Percentiles rank a stretch among this genome's conserved stretches.
Conservation (phyloP, 2,113 vertebrate genomes). For the Oriolus oriolus region DNA sequence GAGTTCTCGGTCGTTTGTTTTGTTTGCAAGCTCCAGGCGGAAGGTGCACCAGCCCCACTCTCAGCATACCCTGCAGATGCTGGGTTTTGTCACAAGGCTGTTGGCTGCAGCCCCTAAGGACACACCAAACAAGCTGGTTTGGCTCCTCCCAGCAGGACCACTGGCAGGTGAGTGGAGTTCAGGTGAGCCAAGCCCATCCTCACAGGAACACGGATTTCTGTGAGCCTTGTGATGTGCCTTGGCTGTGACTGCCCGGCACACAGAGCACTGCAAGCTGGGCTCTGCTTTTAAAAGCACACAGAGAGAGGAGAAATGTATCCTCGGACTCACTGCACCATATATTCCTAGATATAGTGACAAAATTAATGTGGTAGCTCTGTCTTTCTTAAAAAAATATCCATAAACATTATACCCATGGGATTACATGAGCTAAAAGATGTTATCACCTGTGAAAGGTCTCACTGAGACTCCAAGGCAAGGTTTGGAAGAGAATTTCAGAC, state of each 20-base stretch:
- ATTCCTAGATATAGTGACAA: background rate
- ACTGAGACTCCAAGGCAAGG: background rate
- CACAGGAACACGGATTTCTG: background rate
- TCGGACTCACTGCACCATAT: background rate
- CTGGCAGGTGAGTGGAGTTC: background rate
- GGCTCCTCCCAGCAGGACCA: background rate
- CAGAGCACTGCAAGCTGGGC: background rate
- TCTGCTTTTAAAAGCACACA: background rate
- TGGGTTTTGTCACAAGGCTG: background rate
- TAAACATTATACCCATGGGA: background rate
- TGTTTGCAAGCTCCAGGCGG: background rate
- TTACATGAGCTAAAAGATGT: background rate
- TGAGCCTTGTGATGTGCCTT: background rate
- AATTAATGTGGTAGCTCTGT: background rate
- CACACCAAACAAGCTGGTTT: fast-evolving
- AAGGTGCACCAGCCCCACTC: fast-evolving
- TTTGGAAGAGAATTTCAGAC: background rate
- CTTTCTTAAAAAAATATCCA: background rate
- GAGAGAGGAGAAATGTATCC: background rate
- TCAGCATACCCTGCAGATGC: background rate
- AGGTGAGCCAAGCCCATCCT: background rate
- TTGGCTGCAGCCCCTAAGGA: background rate
- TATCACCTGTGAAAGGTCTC: background rate
- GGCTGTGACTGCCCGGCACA: background rate
- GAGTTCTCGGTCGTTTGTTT: background rate